Evolutionary conservation across 2,888 invertebrate genomes (phyloP), one percentile per base, ranked within the genome.

Genomic region (Esperia sulphurella): DNA sequence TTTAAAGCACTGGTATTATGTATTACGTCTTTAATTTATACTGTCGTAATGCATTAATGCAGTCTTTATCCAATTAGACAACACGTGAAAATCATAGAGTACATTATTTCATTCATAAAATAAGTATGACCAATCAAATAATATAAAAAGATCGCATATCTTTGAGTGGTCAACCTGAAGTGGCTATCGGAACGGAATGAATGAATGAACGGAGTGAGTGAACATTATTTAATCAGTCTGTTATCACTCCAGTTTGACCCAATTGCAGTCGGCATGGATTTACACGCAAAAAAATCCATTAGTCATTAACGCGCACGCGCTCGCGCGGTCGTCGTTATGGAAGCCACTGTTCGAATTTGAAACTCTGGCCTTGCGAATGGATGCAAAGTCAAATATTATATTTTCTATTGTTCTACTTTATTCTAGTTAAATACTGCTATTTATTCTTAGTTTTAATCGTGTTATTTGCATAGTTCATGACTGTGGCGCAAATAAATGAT

Each of bases 281-380:
- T 29, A 13, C 14, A 14, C 21, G 41, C 38, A 14, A 45, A 47
- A 40, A 47, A 59, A 57, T 44, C 51, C 57, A 45, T 63, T 61
- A 71, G 70, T 71, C 65, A 66, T 53, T 52, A 29, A 42, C 46
- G 53, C 50, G 46, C 46, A 49, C 41, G 50, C 44, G 48, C 45
- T 49, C 35, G 47, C 46, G 50, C 56, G 53, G 48, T 43, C 61
- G 57, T 10, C 8, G 46, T 46, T 29, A 67, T 67, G 67, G 63
- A 61, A 54, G 66, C 47, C n/a, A 41, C 57, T 8, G 41, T 59
- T 8, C 52, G 59, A 46, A 53, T 57, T 28, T 46, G 38, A 31
- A 45, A 38, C 10, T 14, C 10, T 14, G 9, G 28, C 3, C 4
- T 28, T 14, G 28, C 21, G n/a, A 14, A 14, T 29, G 29, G n/a